These are phyloP conservation scores for Metacarcinus magister DNA, from an alignment of 2,888 invertebrate species.

Conservation along the genomic window DNA sequence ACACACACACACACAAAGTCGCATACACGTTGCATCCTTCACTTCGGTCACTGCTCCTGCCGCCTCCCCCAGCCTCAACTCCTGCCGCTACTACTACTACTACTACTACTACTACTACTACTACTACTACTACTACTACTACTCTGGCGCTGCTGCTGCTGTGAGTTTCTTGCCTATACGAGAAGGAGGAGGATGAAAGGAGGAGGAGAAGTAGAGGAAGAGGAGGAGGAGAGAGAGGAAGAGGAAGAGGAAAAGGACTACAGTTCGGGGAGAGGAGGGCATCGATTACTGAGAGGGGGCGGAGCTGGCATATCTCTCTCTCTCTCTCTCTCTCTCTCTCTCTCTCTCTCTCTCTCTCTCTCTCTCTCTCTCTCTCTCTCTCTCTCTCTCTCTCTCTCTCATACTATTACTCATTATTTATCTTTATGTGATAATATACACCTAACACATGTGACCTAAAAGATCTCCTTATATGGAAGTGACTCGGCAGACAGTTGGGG, in stretches of 20 bases:
- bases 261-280: constrained; percentile 20
- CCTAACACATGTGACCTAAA: background rate
- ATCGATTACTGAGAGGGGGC: background rate
- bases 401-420: background rate
- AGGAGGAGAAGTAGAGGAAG: background rate
- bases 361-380: constrained; percentile 41
- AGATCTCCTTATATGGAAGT: background rate
- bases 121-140: background rate
- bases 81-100: background rate
- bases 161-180: background rate
- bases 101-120: background rate
- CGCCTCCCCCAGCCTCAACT: background rate
- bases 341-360: constrained; percentile 47
- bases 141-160: background rate
- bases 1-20: background rate
- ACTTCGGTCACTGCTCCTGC: background rate
- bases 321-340: constrained; percentile 48
- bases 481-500: background rate
- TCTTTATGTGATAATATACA: background rate
- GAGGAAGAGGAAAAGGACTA: background rate
- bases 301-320: constrained; percentile 20
- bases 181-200: constrained; percentile 14
- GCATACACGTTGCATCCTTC: no score
- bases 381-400: constrained; percentile 31
- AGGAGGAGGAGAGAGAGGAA: background rate